These are phyloP conservation scores for Brachynemurus nebulosus DNA, from an alignment of 2,888 invertebrate species.

Conservation along the genomic window DNA sequence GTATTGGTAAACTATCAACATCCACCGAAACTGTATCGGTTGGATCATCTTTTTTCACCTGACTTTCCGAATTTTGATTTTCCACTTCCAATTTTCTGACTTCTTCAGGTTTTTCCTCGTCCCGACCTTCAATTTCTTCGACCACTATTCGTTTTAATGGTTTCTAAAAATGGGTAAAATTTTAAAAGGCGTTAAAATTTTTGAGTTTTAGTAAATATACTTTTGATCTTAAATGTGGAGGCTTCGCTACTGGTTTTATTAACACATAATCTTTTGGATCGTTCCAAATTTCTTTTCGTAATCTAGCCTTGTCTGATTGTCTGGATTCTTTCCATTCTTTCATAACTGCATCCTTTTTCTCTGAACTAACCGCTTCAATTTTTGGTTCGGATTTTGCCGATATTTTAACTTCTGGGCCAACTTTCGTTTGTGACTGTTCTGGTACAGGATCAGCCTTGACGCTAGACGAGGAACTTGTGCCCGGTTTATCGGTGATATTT, in stretches of 20 bases:
- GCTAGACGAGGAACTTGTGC: background rate
- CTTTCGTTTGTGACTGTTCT: background rate
- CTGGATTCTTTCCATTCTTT: background rate
- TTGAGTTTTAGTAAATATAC: conserved; percentile 5
- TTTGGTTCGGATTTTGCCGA: background rate
- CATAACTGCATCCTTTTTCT: background rate
- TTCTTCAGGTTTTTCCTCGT: conserved; percentile 22
- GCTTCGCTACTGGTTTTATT: conserved; percentile 40
- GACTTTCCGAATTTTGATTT: no score
- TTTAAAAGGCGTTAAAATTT: conserved; percentile 4
- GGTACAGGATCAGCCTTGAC: background rate
- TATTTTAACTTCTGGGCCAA: no score
- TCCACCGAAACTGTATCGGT: background rate
- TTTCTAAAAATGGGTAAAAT: conserved; percentile 31
- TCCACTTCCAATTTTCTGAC: no score
- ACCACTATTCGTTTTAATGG: conserved; percentile 36
- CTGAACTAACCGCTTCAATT: background rate
- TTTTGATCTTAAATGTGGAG: conserved; percentile 49
- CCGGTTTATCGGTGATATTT: conserved; percentile 36
- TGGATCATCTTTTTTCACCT: conserved; percentile 17
- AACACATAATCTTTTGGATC: conserved; percentile 18
- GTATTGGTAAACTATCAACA: conserved; percentile 27
- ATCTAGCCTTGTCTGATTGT: background rate
- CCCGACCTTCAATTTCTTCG: conserved; percentile 12
- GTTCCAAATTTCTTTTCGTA: conserved; percentile 2